Conservation (phyloP, 2,113 vertebrate genomes). For the Mohoua ochrocephala region DNA sequence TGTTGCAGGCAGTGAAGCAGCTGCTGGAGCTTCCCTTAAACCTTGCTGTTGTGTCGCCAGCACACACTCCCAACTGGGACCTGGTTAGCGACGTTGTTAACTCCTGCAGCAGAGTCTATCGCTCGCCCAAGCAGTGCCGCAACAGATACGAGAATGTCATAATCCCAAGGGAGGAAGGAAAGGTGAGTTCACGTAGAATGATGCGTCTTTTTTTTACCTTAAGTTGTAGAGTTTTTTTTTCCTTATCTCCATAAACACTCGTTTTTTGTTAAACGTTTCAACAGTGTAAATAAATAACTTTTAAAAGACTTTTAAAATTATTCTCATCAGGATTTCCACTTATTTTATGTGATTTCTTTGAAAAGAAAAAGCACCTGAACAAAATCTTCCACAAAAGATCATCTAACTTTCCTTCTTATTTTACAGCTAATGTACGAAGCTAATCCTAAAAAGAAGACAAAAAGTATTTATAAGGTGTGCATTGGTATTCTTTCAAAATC, state of each 20-base stretch:
- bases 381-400: slow-evolving; percentile 67
- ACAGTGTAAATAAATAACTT: slow-evolving; percentile 51
- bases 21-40: slow-evolving; percentile 90
- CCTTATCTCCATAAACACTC: slow-evolving; percentile 34
- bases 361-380: slow-evolving; percentile 65
- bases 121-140: slow-evolving; percentile 91
- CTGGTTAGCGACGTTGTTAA: slow-evolving; percentile 93
- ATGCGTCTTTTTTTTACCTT: background rate
- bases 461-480: slow-evolving; percentile 92
- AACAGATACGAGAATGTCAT: slow-evolving; percentile 91
- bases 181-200: slow-evolving; percentile 69
- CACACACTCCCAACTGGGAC: slow-evolving; percentile 96
- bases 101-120: slow-evolving; percentile 91
- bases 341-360: slow-evolving; percentile 65
- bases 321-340: slow-evolving; percentile 59
- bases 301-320: slow-evolving; percentile 18
- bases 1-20: slow-evolving; percentile 85
- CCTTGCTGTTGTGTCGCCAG: slow-evolving; percentile 86
- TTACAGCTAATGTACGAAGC: slow-evolving; percentile 88
- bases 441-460: slow-evolving; percentile 95
- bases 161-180: slow-evolving; percentile 91
- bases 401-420: slow-evolving; percentile 73
- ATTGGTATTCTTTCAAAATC: slow-evolving; percentile 70
- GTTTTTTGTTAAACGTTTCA: slow-evolving; percentile 48
- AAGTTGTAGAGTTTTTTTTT: slow-evolving; percentile 14